Conservation (phyloP, 2,888 invertebrate species). For the Hirtodrosophila trivittata region DNA sequence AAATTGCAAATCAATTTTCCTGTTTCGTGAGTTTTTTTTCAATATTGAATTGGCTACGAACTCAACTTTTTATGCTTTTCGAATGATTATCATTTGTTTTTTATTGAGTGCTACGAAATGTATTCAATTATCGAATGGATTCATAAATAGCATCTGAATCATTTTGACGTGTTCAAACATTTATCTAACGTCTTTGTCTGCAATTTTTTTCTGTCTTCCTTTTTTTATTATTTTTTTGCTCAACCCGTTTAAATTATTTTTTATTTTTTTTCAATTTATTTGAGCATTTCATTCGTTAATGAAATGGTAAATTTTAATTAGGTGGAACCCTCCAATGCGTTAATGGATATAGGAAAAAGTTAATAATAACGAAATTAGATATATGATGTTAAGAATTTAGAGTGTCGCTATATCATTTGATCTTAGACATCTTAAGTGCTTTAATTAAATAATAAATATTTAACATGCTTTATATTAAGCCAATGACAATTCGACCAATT, state of each 20-base stretch:
- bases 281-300: constrained; percentile 57
- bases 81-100: constrained; percentile 23
- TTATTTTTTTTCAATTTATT: constrained; percentile 49
- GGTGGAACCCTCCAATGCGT: constrained; percentile 6
- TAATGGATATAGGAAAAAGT: constrained; percentile 28
- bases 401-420: too few species aligned
- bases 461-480: too few species aligned
- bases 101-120: constrained; percentile 31
- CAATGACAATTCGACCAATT: too few species aligned
- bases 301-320: constrained; percentile 49
- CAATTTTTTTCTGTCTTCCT: constrained; percentile 2
- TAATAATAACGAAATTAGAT: too few species aligned
- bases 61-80: constrained; percentile 16
- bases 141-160: constrained; percentile 59
- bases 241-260: neutral
- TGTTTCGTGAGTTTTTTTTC: constrained; percentile 44
- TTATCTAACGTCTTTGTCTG: constrained; percentile 19
- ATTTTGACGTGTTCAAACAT: constrained; percentile 57
- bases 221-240: constrained; percentile 5
- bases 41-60: constrained; percentile 7
- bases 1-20: constrained; percentile 63
- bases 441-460: too few species aligned
- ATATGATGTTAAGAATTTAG: too few species aligned
- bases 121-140: constrained; percentile 50
- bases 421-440: too few species aligned